Evolutionary conservation across 1,140 invertebrate genomes (phyloP), one percentile per base, ranked within the genome.

Genomic region (Dreissena polymorpha): DNA sequence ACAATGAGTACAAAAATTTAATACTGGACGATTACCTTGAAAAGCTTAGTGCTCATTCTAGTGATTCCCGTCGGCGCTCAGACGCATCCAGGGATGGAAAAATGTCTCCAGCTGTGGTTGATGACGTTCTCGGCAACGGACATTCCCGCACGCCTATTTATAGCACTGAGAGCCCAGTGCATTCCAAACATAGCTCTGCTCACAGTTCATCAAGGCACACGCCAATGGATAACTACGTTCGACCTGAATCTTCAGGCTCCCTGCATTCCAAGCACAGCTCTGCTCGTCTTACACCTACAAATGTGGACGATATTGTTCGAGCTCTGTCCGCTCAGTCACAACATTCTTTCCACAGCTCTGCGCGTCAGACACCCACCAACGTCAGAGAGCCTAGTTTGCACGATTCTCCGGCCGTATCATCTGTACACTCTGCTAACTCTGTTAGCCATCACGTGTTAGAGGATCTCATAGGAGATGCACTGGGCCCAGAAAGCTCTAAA

Each of bases 1-100:
- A 64, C 21, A 10, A 74, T 67, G 72, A 51, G 57, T 73, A 74
- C 21, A 60, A 83, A 65, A 68, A 67, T 12, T 83, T 70, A 71
- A 27, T 88, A 23, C 57, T 86, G 10, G 87, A 88, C 51, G 87
- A 86, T 85, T 83, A 85, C 23, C 79, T 88, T 25, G 87, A 88
- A 73, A 77, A 76, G 23, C 63, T 67, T 7, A 84, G 67, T 21
- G 23, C 23, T 70, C 53, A 75, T 21, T 76, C 81, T 14, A 65
- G 55, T 29, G 21, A 39, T 16, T 79, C 80, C 21, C 18, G 14
- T 21, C 65, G 25, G 39, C 71, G 64, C 63, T 50, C 57, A 29
- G 27, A 27, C 49, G 63, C 51, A 25, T 70, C 74, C 23, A 21
- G 64, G 39, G 64, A 73, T 49, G 16, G 73, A n/a, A 63, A 64